Evolutionary conservation across 2,113 vertebrate genomes (phyloP).

Genomic region (Trinectes maculatus): DNA sequence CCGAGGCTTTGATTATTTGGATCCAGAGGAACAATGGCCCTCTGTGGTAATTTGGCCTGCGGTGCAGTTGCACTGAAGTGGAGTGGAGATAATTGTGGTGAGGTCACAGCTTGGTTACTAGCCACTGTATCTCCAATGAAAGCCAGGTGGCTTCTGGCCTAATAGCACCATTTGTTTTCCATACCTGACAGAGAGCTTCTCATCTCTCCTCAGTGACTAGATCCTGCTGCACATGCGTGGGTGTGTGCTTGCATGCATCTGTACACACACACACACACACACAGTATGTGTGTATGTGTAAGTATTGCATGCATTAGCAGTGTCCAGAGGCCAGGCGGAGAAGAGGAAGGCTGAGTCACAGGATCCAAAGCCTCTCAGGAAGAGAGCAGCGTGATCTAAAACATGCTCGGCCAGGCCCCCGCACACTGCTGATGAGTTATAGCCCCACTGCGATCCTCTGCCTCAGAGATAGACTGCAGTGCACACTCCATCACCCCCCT

Average conservation of each 20-base stretch:
- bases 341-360: slow-evolving; percentile 75
- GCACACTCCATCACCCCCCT: slow-evolving; percentile 43
- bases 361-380: slow-evolving; percentile 71
- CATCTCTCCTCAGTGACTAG: not conserved
- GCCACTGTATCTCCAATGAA: slow-evolving; percentile 33
- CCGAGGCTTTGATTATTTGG: slow-evolving; percentile 37
- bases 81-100: slow-evolving; percentile 58
- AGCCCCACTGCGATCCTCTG: slow-evolving; percentile 39
- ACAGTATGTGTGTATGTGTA: not conserved
- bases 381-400: slow-evolving; percentile 74
- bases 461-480: slow-evolving; percentile 59
- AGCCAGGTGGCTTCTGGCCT: slow-evolving; percentile 45
- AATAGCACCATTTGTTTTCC: slow-evolving; percentile 10
- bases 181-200: slow-evolving; percentile 18
- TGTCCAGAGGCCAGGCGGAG: slow-evolving; percentile 45
- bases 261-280: not conserved
- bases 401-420: slow-evolving; percentile 65
- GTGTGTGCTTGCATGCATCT: slow-evolving; percentile 13
- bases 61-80: slow-evolving; percentile 35
- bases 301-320: slow-evolving; percentile 26
- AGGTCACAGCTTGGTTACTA: slow-evolving; percentile 61
- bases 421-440: slow-evolving; percentile 70
- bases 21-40: slow-evolving; percentile 44
- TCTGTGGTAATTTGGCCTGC: slow-evolving; percentile 40
- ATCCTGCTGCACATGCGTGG: slow-evolving; percentile 9